A percentile compares a stretch with the other conserved stretches of the same genome.
phyloP scores from a whole-genome alignment of 2,113 vertebrate genomes.

The Piaya cayana region DNA sequence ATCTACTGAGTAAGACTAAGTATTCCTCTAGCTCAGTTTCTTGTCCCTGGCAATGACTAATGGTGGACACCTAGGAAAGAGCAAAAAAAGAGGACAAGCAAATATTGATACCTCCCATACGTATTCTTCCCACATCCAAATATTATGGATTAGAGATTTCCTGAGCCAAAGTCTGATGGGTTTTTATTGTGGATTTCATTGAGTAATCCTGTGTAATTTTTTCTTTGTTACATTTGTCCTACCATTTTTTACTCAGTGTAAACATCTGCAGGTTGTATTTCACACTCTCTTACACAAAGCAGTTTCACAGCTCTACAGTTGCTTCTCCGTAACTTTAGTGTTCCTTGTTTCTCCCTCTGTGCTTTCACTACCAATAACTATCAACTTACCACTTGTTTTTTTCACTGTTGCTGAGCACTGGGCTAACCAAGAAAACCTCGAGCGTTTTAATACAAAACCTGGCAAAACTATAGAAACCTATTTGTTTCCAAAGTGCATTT shows the following conservation, averaged over 20 bases:
- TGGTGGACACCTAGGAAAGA: background rate
- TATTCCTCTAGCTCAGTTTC: conserved; percentile 7
- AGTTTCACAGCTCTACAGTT: background rate
- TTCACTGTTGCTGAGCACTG: background rate
- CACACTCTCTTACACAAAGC: background rate
- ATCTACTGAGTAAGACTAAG: background rate
- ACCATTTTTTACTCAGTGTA: background rate
- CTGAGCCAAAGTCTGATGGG: background rate
- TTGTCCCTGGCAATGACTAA: conserved; percentile 16
- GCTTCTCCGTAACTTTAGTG: background rate
- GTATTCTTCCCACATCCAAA: background rate
- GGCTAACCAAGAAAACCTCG: background rate
- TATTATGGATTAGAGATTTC: background rate
- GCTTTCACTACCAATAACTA: background rate
- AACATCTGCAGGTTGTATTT: background rate
- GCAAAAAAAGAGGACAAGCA: background rate
- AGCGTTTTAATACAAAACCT: background rate
- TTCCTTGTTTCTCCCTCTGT: background rate
- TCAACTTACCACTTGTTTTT: background rate
- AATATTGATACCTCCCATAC: background rate
- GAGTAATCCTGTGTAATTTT: background rate
- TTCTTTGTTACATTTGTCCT: background rate
- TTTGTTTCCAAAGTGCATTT: background rate
- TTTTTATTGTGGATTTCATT: conserved; percentile 8
- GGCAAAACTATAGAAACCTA: background rate